These are phyloP conservation scores for Steinernema scapterisci DNA, from an alignment of 2,888 invertebrate genomes.

Conservation along the genomic window DNA sequence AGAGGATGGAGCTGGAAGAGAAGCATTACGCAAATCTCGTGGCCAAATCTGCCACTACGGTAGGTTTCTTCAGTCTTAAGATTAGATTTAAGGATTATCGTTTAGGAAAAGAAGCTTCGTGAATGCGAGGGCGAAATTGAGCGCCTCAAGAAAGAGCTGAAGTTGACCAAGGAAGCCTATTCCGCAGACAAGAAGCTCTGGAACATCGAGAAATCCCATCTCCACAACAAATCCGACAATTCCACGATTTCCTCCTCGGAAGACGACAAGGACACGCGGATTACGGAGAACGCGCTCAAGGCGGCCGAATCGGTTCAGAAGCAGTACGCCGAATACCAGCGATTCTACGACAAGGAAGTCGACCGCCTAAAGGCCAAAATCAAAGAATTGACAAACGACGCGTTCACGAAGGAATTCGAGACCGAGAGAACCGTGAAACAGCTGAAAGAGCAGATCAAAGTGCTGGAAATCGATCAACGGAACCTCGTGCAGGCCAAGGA, in stretches of 20 bases:
- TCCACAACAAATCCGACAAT: conserved; percentile 15
- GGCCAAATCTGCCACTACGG: conserved; percentile 48
- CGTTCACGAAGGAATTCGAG: conserved; percentile 33
- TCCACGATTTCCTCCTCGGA: conserved; percentile 28
- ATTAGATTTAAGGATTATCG: too few species aligned
- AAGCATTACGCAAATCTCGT: conserved; percentile 44
- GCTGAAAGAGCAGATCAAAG: conserved; percentile 60
- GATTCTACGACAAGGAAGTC: conserved; percentile 62
- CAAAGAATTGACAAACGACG: conserved; percentile 43
- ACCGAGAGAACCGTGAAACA: conserved; percentile 37
- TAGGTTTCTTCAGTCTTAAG: conserved; percentile 34
- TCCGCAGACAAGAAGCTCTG: conserved; percentile 64
- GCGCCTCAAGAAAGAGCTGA: conserved; percentile 66
- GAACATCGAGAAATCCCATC: conserved; percentile 41
- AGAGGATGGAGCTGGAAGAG: conserved; percentile 45
- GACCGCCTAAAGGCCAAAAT: conserved; percentile 58
- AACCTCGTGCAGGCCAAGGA: conserved; percentile 58
- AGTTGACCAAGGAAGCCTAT: conserved; percentile 66
- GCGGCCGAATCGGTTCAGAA: conserved; percentile 57
- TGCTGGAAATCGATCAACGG: conserved; percentile 65
- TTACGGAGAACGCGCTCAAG: conserved; percentile 57
- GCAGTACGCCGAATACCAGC: conserved; percentile 65
- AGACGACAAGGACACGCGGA: conserved; percentile 47
- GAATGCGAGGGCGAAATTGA: conserved; percentile 84
- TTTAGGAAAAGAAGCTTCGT: conserved; percentile 75